Percentiles rank a stretch among this genome's conserved stretches.
Evolutionary conservation across 2,113 vertebrate genomes (phyloP).

Genomic region (Gambusia affinis): DNA sequence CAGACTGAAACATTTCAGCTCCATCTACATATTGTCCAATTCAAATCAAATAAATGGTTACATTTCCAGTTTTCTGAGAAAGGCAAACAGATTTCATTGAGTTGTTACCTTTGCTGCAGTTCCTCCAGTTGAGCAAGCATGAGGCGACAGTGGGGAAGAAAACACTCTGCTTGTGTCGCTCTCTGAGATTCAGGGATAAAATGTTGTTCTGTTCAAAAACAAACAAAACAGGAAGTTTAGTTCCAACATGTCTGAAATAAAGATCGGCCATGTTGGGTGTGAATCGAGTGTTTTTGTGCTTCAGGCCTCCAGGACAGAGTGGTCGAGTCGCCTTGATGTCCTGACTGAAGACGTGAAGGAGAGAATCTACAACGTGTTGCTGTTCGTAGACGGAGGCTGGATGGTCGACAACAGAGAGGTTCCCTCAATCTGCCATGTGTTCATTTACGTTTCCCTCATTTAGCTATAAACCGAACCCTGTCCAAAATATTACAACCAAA

Average conservation of each 20-base stretch:
- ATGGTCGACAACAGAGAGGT: slow-evolving; percentile 97
- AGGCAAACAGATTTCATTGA: background rate
- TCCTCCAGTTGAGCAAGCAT: background rate
- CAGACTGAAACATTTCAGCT: background rate
- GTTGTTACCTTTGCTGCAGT: background rate
- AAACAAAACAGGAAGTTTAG: too few species aligned
- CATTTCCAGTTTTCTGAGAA: background rate
- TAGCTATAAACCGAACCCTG: background rate
- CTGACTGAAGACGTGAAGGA: slow-evolving; percentile 94
- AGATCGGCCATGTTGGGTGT: too few species aligned
- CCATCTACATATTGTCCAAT: background rate
- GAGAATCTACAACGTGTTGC: slow-evolving; percentile 96
- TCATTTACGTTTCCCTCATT: background rate
- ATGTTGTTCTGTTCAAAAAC: too few species aligned
- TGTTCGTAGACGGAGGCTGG: slow-evolving; percentile 98
- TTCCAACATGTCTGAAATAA: too few species aligned
- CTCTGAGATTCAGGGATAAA: too few species aligned
- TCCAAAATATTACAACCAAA: too few species aligned
- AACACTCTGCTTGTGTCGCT: background rate
- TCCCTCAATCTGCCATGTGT: background rate
- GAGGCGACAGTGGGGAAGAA: background rate
- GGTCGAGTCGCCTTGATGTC: slow-evolving; percentile 88
- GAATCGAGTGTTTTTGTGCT: too few species aligned
- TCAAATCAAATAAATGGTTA: background rate
- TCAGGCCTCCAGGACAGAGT: slow-evolving; percentile 87